Conservation (phyloP, 2,797 vertebrate species). For the Psittacula echo region DNA sequence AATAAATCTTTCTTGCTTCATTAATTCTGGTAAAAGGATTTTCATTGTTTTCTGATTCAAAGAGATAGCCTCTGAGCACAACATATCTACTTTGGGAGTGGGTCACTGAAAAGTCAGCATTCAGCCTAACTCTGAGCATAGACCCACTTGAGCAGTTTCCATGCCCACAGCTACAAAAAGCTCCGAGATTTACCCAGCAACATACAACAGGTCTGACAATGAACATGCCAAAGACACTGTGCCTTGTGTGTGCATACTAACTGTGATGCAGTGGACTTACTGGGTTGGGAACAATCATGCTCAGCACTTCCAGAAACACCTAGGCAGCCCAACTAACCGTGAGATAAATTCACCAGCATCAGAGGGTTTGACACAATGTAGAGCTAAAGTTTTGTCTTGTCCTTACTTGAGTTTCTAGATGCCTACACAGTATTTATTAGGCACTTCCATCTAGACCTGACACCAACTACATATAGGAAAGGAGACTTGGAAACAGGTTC, state of each 20-base stretch:
- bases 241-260: not conserved
- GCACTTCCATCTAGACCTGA: not conserved
- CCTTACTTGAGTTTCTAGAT: not conserved
- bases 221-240: not conserved
- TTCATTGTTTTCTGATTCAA: not conserved
- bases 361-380: not conserved
- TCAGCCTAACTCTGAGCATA: not conserved
- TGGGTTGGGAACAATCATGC: not conserved
- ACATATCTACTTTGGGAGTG: not conserved
- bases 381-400: not conserved
- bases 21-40: not conserved
- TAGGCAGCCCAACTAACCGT: not conserved
- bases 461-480: not conserved
- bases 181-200: not conserved
- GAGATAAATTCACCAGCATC: not conserved
- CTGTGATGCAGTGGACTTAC: not conserved
- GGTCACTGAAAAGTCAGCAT: not conserved
- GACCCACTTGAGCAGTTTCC: not conserved
- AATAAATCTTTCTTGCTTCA: not conserved
- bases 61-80: not conserved
- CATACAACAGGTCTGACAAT: not conserved
- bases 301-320: not conserved
- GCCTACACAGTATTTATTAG: not conserved
- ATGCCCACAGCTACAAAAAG: not conserved
- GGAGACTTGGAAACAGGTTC: not conserved